A percentile compares a stretch with the other conserved stretches of the same genome.
Conservation (phyloP, 2,888 invertebrate genomes). For the Panorpa germanica region DNA sequence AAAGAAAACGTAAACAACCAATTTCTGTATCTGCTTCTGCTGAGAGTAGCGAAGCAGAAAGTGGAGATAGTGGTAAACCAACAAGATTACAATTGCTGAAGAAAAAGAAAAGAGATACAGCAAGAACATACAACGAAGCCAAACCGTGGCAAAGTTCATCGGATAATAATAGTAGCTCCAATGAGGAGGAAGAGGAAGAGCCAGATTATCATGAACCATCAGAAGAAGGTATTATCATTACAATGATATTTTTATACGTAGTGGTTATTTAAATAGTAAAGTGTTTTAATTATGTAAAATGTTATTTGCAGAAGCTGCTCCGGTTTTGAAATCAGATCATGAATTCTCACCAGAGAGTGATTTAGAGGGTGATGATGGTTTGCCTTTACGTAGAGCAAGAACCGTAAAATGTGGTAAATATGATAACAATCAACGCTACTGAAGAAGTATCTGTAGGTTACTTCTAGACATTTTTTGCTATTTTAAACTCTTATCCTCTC, state of each 20-base stretch:
- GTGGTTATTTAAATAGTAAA: no score
- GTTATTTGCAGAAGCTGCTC: no score
- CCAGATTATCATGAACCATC: constrained; percentile 27
- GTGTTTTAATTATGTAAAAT: no score
- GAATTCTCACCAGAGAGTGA: constrained; percentile 89
- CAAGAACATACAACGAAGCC: constrained; percentile 20
- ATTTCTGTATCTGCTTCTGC: constrained; percentile 17
- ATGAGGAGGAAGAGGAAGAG: constrained; percentile 26
- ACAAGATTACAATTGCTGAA: constrained; percentile 15
- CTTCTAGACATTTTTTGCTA: constrained; percentile 2
- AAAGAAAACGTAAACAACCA: constrained; percentile 17
- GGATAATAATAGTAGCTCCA: constrained; percentile 21
- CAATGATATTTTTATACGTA: background rate
- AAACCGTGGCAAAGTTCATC: constrained; percentile 11
- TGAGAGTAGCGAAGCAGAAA: constrained; percentile 15
- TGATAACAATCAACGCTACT: no score
- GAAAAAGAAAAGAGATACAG: constrained; percentile 19
- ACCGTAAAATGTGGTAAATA: constrained; percentile 63
- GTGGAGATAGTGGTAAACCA: constrained; percentile 17
- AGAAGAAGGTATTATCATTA: constrained; percentile 22
- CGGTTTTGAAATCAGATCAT: constrained; percentile 65
- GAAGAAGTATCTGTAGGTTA: constrained; percentile 10
- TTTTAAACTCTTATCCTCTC: constrained; percentile 1
- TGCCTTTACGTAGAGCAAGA: constrained; percentile 63
- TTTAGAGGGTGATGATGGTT: constrained; percentile 47